These are phyloP conservation scores for Fopius arisanus DNA, from an alignment of 1,140 invertebrate genomes.

Conservation along the genomic window DNA sequence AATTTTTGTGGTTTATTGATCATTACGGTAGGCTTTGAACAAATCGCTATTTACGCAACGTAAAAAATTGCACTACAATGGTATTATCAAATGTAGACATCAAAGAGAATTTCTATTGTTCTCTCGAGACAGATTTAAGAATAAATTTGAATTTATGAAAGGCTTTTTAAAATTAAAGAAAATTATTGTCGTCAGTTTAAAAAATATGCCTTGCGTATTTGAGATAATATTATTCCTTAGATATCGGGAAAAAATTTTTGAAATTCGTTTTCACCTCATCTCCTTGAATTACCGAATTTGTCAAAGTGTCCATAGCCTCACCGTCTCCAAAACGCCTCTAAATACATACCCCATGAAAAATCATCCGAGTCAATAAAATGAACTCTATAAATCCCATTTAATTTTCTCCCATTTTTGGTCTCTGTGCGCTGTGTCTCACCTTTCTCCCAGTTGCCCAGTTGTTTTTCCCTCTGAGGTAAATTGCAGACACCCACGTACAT, in stretches of 20 bases:
- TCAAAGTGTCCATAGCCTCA: background rate
- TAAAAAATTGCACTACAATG: background rate
- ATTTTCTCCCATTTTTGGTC: slow-evolving; percentile 36
- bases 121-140: too few species aligned
- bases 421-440: slow-evolving; percentile 64
- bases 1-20: background rate
- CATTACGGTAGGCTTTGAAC: background rate
- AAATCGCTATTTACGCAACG: background rate
- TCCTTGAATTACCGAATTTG: background rate
- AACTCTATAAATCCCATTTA: background rate
- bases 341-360: background rate
- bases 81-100: background rate
- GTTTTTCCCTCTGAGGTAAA: slow-evolving; percentile 34
- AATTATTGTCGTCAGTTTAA: too few species aligned
- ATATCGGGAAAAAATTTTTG: background rate
- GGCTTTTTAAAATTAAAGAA: too few species aligned
- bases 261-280: background rate
- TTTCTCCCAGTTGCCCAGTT: slow-evolving; percentile 55
- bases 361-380: background rate
- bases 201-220: too few species aligned
- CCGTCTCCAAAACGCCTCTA: background rate
- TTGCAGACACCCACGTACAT: slow-evolving; percentile 43
- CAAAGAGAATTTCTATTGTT: too few species aligned
- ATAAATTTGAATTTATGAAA: background rate
- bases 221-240: too few species aligned